Evolutionary conservation across 2,113 vertebrate genomes (phyloP).

Genomic region (Megaptera novaeangliae): DNA sequence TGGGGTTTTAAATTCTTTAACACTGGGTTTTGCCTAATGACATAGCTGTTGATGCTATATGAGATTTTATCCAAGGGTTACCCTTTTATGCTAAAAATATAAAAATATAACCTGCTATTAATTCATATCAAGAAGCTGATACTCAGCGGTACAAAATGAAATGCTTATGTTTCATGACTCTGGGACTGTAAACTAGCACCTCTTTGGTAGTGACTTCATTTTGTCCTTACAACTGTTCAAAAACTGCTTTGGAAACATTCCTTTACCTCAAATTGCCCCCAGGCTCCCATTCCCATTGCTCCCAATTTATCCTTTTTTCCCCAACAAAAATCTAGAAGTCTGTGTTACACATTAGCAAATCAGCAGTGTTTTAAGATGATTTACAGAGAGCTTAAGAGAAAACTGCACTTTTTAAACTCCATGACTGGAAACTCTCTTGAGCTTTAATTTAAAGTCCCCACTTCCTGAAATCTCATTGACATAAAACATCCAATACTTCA

Average conservation of each 20-base stretch:
- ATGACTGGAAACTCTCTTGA: conserved; percentile 35
- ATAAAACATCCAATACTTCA: conserved; percentile 34
- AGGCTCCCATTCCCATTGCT: neutral
- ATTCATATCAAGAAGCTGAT: neutral
- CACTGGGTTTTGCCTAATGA: neutral
- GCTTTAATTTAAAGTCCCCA: conserved; percentile 48
- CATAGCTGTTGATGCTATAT: neutral
- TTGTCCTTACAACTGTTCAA: neutral
- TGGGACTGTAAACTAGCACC: neutral
- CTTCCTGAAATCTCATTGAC: conserved; percentile 59
- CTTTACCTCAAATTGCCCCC: neutral
- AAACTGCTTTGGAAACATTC: neutral
- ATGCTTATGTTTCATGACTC: neutral
- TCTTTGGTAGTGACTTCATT: neutral
- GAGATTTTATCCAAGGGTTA: neutral
- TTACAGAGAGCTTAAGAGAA: conserved; percentile 61
- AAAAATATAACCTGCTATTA: neutral
- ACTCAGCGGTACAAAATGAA: neutral
- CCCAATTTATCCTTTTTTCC: neutral
- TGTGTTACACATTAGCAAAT: conserved; percentile 57
- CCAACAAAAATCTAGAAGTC: neutral
- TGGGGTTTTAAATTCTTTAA: neutral
- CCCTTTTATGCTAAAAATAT: neutral
- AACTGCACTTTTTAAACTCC: conserved; percentile 38
- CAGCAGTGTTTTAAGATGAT: conserved; percentile 57